Conservation (phyloP, 1,140 invertebrate species). For the Drosophila bocki region DNA sequence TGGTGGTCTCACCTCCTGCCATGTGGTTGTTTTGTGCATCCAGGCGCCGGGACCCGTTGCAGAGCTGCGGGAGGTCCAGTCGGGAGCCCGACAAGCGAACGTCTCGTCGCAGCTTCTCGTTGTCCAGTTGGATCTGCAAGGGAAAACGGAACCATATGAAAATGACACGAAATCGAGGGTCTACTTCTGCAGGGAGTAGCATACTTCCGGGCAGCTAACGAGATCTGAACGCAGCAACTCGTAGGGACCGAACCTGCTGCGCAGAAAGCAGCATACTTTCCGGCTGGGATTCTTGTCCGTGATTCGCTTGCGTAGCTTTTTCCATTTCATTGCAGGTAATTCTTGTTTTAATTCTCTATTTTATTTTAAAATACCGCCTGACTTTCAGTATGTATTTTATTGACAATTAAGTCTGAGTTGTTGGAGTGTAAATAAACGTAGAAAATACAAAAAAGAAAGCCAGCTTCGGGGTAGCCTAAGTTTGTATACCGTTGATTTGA, state of each 20-base stretch:
- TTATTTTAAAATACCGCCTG: not conserved
- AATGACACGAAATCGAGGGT: too few species aligned
- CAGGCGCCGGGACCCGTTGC: slow-evolving; percentile 68
- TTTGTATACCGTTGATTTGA: too few species aligned
- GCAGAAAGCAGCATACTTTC: slow-evolving; percentile 30
- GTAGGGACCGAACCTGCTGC: not conserved
- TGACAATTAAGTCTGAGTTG: not conserved
- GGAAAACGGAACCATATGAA: not conserved
- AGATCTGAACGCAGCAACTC: not conserved
- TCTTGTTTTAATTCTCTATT: not conserved
- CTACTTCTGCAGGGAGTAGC: not conserved
- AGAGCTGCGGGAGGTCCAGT: slow-evolving; percentile 77
- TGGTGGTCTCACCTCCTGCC: slow-evolving; percentile 41
- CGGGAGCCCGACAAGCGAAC: slow-evolving; percentile 71
- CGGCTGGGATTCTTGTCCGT: not conserved
- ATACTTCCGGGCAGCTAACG: slow-evolving; percentile 32
- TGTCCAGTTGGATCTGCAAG: slow-evolving; percentile 82
- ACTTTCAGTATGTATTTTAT: not conserved
- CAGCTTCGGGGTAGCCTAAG: not conserved
- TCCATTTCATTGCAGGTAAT: slow-evolving; percentile 23
- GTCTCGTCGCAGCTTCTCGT: slow-evolving; percentile 84
- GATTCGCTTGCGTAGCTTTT: not conserved
- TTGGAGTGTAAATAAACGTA: not conserved
- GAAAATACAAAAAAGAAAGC: not conserved
- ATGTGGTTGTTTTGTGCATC: slow-evolving; percentile 74